phyloP scores from a whole-genome alignment of 23 tunicate genomes.

The Ciona savignyi region DNA sequence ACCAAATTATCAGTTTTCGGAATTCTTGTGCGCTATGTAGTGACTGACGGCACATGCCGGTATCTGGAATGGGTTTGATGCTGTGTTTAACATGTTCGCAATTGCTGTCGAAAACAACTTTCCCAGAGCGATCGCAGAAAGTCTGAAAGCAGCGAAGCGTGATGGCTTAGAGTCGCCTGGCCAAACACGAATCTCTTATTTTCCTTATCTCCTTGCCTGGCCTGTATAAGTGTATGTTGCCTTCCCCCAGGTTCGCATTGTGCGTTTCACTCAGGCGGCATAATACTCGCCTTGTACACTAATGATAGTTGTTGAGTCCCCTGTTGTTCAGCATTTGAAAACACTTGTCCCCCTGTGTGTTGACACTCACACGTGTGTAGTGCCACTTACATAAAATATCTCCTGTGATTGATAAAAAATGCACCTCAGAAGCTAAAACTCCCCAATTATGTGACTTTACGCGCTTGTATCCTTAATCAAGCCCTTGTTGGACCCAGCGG shows the following conservation, averaged over 20 bases:
- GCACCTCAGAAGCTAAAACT: too few relatives aligned
- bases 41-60: neutral
- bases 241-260: neutral
- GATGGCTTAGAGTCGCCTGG: conserved; percentile 18
- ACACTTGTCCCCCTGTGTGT: neutral
- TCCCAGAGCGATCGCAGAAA: neutral
- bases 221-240: conserved; percentile 12
- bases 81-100: neutral
- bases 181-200: conserved; percentile 20
- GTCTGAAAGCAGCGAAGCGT: conserved; percentile 6
- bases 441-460: too few relatives aligned
- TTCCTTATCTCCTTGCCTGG: neutral
- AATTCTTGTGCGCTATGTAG: neutral
- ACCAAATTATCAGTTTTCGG: neutral
- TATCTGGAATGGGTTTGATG: neutral
- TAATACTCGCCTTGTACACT: neutral
- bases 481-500: too few relatives aligned
- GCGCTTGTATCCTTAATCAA: too few relatives aligned
- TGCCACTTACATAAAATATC: neutral
- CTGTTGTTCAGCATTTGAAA: neutral
- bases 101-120: neutral
- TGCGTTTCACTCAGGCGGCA: neutral
- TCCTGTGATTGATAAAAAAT: neutral
- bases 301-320: neutral
- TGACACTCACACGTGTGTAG: neutral